Conservation (phyloP, 2,888 invertebrate genomes). For the Petrolisthes manimaculis region DNA sequence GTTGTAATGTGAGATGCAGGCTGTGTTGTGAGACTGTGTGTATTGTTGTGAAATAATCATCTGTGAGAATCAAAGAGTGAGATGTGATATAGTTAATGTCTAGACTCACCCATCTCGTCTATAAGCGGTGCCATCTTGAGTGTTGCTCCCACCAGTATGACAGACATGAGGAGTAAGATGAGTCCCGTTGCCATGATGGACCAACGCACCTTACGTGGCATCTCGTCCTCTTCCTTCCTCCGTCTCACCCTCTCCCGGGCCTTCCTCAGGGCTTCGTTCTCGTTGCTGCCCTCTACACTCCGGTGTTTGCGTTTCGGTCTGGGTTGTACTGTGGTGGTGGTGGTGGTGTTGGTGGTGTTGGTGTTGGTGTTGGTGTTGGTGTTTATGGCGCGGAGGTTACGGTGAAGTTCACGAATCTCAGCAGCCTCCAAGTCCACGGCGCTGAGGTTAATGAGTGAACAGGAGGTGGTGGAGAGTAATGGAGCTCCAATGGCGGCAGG, state of each 20-base stretch:
- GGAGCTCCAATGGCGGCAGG: slow-evolving; percentile 44
- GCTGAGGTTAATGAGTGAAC: slow-evolving; percentile 63
- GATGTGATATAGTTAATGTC: neutral
- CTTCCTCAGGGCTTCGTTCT: slow-evolving; percentile 79
- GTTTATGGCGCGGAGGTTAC: slow-evolving; percentile 27
- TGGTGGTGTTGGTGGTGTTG: neutral
- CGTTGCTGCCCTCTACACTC: slow-evolving; percentile 22
- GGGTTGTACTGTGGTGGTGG: neutral
- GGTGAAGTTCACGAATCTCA: slow-evolving; percentile 52
- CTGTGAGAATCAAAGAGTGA: slow-evolving; percentile 6
- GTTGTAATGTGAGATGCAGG: too few species aligned
- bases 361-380: neutral
- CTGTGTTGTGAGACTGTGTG: neutral
- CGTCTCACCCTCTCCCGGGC: slow-evolving; percentile 80
- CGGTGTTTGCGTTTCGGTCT: slow-evolving; percentile 29
- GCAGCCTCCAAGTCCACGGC: slow-evolving; percentile 60
- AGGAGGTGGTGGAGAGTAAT: slow-evolving; percentile 57
- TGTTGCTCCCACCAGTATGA: slow-evolving; percentile 90
- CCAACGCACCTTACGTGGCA: slow-evolving; percentile 87
- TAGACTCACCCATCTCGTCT: slow-evolving; percentile 91
- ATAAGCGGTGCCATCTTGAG: slow-evolving; percentile 94
- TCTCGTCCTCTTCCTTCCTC: slow-evolving; percentile 80
- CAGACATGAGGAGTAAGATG: slow-evolving; percentile 86
- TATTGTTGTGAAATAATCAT: neutral
- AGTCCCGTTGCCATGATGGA: slow-evolving; percentile 93